Evolutionary conservation across 2,113 vertebrate genomes (phyloP).

Genomic region (Alaudala cheleensis): DNA sequence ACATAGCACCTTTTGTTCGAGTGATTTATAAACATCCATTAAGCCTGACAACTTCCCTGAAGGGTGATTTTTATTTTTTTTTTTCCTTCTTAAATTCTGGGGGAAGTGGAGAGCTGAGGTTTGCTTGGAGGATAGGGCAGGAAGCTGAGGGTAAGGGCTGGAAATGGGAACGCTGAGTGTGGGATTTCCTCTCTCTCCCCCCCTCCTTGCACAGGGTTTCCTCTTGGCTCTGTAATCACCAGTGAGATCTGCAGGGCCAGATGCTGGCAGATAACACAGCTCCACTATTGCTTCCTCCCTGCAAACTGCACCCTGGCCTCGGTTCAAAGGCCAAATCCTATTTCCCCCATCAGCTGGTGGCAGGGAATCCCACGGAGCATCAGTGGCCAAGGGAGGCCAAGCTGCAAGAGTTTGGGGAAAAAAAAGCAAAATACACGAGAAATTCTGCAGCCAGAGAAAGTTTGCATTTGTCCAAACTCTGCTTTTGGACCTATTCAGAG

Average conservation of each 20-base stretch:
- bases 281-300: constrained; percentile 55
- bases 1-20: constrained; percentile 27
- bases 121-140: neutral
- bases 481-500: neutral
- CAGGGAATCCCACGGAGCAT: neutral
- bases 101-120: neutral
- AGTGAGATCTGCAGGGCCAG: constrained; percentile 38
- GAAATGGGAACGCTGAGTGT: neutral
- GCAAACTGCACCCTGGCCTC: neutral
- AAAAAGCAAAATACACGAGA: neutral
- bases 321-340: constrained; percentile 49
- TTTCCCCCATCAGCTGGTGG: neutral
- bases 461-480: too few relatives aligned
- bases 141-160: neutral
- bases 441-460: neutral
- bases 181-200: constrained; percentile 45
- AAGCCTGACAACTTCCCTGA: constrained; percentile 15
- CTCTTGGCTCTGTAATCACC: neutral
- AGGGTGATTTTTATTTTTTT: neutral
- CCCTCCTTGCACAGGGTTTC: neutral
- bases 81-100: neutral
- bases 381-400: neutral
- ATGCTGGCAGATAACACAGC: constrained; percentile 12
- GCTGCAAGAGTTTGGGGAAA: neutral
- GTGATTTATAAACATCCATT: constrained; percentile 23